Percentiles rank a stretch among this genome's conserved stretches.
phyloP scores from a whole-genome alignment of 2,113 vertebrate species.

The Gracilinanus agilis region DNA sequence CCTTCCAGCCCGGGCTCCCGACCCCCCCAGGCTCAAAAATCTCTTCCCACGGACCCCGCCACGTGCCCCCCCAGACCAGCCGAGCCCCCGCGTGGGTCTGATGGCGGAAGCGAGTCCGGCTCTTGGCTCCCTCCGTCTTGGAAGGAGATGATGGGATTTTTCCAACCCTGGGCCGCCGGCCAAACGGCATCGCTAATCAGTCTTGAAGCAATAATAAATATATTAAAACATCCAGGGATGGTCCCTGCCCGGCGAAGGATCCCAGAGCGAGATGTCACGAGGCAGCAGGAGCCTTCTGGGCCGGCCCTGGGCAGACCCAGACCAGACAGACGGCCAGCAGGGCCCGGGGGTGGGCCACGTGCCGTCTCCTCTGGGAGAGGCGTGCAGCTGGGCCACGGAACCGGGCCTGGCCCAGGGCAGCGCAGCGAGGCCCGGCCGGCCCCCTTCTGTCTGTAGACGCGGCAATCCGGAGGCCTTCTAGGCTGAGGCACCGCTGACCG shows the following conservation, averaged over 20 bases:
- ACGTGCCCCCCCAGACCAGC: not conserved
- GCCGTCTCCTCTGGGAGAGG: not conserved
- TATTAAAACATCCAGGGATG: constrained; percentile 59
- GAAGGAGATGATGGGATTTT: constrained; percentile 79
- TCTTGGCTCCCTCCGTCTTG: constrained; percentile 74
- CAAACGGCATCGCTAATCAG: constrained; percentile 80
- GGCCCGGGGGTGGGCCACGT: not conserved
- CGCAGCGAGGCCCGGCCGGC: not conserved
- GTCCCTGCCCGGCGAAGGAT: not conserved
- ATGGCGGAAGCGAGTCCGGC: constrained; percentile 60
- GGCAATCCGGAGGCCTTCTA: no score
- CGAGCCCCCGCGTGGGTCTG: constrained; percentile 26
- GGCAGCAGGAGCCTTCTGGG: not conserved
- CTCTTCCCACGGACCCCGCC: constrained; percentile 26
- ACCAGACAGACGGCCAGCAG: not conserved
- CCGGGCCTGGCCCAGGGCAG: no score
- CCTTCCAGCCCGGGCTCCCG: no score
- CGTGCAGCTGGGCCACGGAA: not conserved
- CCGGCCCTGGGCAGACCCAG: not conserved
- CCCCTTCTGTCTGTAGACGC: not conserved
- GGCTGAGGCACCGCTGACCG: no score
- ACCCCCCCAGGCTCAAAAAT: no score
- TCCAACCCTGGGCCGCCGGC: constrained; percentile 74
- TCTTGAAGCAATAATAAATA: constrained; percentile 77
- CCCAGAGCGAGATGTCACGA: constrained; percentile 7